Conservation (phyloP, 2,797 vertebrate genomes). For the Cryptoblepharus egeriae region DNA sequence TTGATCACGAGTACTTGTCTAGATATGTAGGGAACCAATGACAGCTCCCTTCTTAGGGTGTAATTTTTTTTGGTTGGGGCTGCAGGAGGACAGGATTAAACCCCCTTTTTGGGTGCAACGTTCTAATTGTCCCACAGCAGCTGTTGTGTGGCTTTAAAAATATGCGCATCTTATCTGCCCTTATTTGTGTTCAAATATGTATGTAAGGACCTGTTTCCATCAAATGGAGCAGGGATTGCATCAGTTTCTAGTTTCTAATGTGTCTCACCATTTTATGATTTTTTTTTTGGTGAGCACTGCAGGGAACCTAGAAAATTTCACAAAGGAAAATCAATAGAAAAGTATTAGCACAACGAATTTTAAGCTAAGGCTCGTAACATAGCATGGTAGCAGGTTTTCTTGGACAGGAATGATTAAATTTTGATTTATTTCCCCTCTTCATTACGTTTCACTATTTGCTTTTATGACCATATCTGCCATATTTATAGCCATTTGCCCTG, state of each 20-base stretch:
- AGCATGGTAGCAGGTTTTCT: not conserved
- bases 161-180: no score
- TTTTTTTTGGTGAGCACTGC: not conserved
- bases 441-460: slow-evolving; percentile 11
- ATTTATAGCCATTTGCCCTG: slow-evolving; percentile 17
- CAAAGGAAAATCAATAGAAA: slow-evolving; percentile 12
- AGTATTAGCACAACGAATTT: not conserved
- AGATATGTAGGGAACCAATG: no score
- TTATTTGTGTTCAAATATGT: not conserved
- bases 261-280: not conserved
- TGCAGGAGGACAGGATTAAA: no score
- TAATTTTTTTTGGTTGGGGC: no score
- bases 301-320: not conserved
- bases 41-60: no score
- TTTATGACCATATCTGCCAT: slow-evolving; percentile 3
- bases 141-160: no score
- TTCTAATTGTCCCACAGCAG: no score
- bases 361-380: not conserved
- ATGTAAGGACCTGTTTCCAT: not conserved
- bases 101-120: no score
- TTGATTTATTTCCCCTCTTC: slow-evolving; percentile 30
- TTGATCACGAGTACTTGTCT: no score
- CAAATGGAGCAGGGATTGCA: not conserved
- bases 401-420: slow-evolving; percentile 14
- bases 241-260: not conserved